Evolutionary conservation across 2,888 invertebrate species (phyloP), one percentile per base, ranked within the genome.

Genomic region (Cremastobaeus sp.): DNA sequence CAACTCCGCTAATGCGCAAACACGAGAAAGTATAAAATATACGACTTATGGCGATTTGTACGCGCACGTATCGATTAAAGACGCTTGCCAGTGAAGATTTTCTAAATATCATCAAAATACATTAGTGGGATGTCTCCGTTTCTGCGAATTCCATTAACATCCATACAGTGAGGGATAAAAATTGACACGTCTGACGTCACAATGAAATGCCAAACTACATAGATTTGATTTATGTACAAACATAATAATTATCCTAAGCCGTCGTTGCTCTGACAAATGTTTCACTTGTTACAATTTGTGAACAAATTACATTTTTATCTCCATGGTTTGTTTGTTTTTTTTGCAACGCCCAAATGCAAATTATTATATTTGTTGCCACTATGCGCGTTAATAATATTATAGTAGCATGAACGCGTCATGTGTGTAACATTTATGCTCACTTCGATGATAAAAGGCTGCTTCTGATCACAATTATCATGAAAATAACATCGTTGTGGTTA

Each of bases 21-120:
- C 45, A 45, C 30, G 57, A 59, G 59, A 59, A 59, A 59, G 59
- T 59, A 59, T 18, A 39, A 11, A 48, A 41, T 12, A 55, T 39
- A 41, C 20, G 41, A 55, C 30, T 39, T 41, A 55, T 20, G 30
- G 12, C 18, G 30, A 37, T 54, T 37, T 39, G 18, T 28, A 55
- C 28, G 15, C 18, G 20, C 43, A 12, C 39, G 21, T 30, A 21
- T 50, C 45, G 60, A 59, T 32, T 25, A 25, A 39, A 45, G 18
- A 15, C 41, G 39, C 12, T 47, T 8, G 21, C 15, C 17, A 45
- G 17, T 11, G 28, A 47, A 5, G 6, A 17, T 17, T 47, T 30
- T 47, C 14, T 28, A 39, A 45, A 34, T 34, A 14, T 43, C 21
- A 21, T 21, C 12, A 14, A 28, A 41, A 37, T 43, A 32, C 32